Evolutionary conservation across 2,113 vertebrate species (phyloP).

Genomic region (Syngnathoides biaculeatus): DNA sequence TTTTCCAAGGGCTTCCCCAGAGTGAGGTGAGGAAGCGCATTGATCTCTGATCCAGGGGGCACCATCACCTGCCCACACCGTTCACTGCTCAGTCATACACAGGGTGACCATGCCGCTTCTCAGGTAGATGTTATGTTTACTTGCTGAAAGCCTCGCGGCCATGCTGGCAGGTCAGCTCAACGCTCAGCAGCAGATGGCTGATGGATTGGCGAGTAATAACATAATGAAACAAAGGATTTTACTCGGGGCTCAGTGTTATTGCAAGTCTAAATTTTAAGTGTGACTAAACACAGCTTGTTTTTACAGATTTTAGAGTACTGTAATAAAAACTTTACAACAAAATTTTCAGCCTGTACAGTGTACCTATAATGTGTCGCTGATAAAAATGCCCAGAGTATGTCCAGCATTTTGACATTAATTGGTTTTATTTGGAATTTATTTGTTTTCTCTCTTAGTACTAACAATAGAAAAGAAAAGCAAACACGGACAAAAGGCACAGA

Average conservation of each 20-base stretch:
- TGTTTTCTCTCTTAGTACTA: background rate
- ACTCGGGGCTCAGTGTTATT: slow-evolving; percentile 4
- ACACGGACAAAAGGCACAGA: slow-evolving; percentile 18
- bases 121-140: slow-evolving; percentile 28
- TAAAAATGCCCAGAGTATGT: background rate
- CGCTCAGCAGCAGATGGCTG: slow-evolving; percentile 56
- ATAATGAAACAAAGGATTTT: slow-evolving; percentile 44
- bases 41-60: slow-evolving; percentile 14
- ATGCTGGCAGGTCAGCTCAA: slow-evolving; percentile 31
- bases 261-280: background rate
- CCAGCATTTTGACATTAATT: background rate
- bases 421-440: background rate
- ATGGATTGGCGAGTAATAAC: slow-evolving; percentile 31
- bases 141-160: slow-evolving; percentile 4
- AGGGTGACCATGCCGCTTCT: slow-evolving; percentile 14
- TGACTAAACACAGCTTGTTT: background rate
- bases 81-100: slow-evolving; percentile 19
- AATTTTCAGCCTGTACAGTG: background rate
- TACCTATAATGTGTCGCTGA: background rate
- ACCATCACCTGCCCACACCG: slow-evolving; percentile 18
- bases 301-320: background rate
- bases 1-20: slow-evolving; percentile 50
- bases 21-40: slow-evolving; percentile 37
- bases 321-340: background rate
- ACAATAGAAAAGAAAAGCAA: slow-evolving; percentile 5